Evolutionary conservation across 2,113 vertebrate genomes (phyloP).

Genomic region (Strix uralensis): DNA sequence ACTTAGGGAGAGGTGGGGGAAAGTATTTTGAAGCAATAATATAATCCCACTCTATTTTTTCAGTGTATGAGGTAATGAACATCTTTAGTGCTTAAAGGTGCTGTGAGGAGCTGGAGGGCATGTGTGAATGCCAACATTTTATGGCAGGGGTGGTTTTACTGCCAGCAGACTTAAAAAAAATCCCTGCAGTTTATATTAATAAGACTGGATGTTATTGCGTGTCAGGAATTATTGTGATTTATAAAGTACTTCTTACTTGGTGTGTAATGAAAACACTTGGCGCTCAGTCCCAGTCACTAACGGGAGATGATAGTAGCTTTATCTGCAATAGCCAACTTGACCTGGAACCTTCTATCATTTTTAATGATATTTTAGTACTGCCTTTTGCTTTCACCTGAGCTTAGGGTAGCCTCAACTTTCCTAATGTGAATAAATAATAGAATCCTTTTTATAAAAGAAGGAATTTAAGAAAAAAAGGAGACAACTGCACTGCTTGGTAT

Average conservation of each 20-base stretch:
- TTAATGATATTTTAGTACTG: constrained; percentile 39
- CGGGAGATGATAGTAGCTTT: constrained; percentile 59
- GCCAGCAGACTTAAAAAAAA: constrained; percentile 42
- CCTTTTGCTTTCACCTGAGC: neutral
- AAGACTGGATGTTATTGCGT: constrained; percentile 72
- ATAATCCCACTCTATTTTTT: neutral
- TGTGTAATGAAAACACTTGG: constrained; percentile 70
- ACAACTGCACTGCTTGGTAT: too few species aligned
- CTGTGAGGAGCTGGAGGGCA: constrained; percentile 45
- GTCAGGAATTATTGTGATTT: constrained; percentile 74
- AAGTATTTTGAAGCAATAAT: neutral
- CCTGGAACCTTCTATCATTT: constrained; percentile 63
- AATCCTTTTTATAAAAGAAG: neutral
- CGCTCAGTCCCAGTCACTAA: constrained; percentile 51
- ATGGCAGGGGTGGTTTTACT: constrained; percentile 69
- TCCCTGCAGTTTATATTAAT: constrained; percentile 70
- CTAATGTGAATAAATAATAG: neutral
- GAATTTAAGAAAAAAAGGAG: neutral
- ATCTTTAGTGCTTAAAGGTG: constrained; percentile 43
- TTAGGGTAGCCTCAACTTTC: neutral
- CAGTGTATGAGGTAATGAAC: constrained; percentile 36
- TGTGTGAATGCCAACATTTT: constrained; percentile 48
- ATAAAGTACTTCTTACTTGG: constrained; percentile 66
- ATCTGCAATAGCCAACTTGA: constrained; percentile 70
- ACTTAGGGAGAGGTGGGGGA: neutral